Evolutionary conservation across 2,797 vertebrate species (phyloP), one percentile per base, ranked within the genome.

Genomic region (Enteromius paludinosus): DNA sequence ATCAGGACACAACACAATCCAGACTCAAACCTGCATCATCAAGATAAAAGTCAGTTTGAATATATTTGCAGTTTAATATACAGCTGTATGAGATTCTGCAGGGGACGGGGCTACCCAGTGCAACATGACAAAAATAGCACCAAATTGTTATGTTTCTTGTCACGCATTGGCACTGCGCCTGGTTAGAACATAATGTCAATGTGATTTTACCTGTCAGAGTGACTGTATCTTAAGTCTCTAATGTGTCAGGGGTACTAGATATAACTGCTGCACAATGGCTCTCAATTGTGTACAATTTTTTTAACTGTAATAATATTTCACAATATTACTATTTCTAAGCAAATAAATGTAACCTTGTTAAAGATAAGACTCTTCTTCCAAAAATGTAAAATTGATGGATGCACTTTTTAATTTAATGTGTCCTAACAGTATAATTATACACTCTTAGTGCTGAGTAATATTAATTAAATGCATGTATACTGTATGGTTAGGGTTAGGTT

Each of bases 111-210:
- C 25, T 56, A 43, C 23, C 25, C 28, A 66, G 45, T 52, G 43
- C 38, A 79, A 68, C 33, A 8, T 30, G 35, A 59, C 65, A 30
- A 69, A 79, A 69, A 59, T 71, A 71, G 52, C 33, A 80, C 41
- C 25, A 61, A 47, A 71, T 17, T 61, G 68, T 47, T 56, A 30
- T 41, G 54, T 61, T 8, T 0, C 49, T 77, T 64, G 41, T 77
- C 25, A 47, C 23, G n/a, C 54, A 59, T 49, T 56, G 7, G 23
- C 25, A 28, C 30, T 70, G 52, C 20, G 18, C 25, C 66, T 68
- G 52, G 25, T 79, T 45, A 70, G 41, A 61, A 59, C 25, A 64
- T 10, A 56, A 12, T 54, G 71, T 73, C 49, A 54, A 23, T 54
- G 30, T 38, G 20, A 54, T 35, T 73, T 14, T 54, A 73, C 15